These are phyloP conservation scores for Centrocercus urophasianus DNA, from an alignment of 2,113 vertebrate genomes.

Conservation along the genomic window DNA sequence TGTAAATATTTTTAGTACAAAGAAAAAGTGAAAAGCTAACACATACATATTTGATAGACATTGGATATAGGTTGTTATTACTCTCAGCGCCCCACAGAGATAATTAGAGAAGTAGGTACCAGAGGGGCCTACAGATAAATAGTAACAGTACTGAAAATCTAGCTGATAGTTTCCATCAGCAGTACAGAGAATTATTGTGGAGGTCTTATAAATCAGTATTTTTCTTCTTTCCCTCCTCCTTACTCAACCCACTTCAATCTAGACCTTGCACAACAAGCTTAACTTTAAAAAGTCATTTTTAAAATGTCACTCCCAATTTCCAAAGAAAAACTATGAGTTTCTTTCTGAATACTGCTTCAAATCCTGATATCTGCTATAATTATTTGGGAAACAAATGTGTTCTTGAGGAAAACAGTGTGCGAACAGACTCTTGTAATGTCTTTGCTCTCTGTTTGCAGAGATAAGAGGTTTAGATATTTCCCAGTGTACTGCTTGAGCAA, in stretches of 20 bases:
- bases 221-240: neutral
- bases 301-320: neutral
- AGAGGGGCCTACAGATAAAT: neutral
- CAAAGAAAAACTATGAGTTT: neutral
- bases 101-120: neutral
- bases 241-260: neutral
- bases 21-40: neutral
- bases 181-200: neutral
- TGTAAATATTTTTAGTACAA: neutral
- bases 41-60: neutral
- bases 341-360: neutral
- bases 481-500: neutral
- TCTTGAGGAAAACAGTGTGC: neutral
- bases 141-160: neutral
- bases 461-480: neutral
- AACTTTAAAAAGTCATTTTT: neutral
- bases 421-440: neutral
- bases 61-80: neutral
- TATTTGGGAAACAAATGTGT: neutral
- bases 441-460: neutral
- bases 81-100: neutral
- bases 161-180: neutral
- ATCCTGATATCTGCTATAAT: neutral
- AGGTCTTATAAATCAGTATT: rapidly evolving
- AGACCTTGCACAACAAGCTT: neutral